A percentile compares a stretch with the other conserved stretches of the same genome.
Conservation (phyloP, 2,797 vertebrate genomes). For the Pseudochirops cupreus region DNA sequence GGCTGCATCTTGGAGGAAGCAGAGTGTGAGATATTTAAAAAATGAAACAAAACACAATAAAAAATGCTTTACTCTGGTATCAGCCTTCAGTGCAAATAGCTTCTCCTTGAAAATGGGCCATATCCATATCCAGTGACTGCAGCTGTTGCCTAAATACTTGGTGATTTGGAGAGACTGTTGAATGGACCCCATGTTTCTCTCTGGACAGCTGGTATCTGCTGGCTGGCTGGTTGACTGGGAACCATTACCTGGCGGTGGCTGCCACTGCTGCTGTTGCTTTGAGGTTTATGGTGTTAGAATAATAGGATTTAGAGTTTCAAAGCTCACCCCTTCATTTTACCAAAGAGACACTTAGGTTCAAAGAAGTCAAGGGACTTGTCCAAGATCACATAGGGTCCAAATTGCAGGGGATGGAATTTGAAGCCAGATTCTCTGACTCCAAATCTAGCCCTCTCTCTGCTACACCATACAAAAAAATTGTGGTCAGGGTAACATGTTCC, state of each 20-base stretch:
- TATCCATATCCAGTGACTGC: background rate
- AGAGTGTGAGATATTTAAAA: background rate
- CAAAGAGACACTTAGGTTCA: background rate
- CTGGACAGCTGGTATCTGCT: constrained; percentile 1
- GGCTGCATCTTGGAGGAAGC: background rate
- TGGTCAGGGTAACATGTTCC: background rate
- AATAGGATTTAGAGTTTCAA: background rate
- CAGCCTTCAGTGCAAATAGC: background rate
- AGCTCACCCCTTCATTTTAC: background rate
- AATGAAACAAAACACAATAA: background rate
- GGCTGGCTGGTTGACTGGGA: background rate
- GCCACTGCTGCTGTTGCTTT: background rate
- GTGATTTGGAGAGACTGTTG: background rate
- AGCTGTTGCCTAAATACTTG: background rate
- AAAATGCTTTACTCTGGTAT: background rate
- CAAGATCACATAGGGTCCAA: background rate
- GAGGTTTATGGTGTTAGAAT: background rate
- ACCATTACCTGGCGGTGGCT: background rate
- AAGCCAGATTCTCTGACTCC: background rate
- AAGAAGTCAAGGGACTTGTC: background rate
- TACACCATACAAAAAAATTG: background rate
- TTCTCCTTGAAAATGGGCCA: background rate
- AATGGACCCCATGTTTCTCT: background rate
- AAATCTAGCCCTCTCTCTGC: background rate
- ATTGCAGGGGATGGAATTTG: background rate